Conservation (phyloP, 2,113 vertebrate species). For the Dryoscopus gambensis region DNA sequence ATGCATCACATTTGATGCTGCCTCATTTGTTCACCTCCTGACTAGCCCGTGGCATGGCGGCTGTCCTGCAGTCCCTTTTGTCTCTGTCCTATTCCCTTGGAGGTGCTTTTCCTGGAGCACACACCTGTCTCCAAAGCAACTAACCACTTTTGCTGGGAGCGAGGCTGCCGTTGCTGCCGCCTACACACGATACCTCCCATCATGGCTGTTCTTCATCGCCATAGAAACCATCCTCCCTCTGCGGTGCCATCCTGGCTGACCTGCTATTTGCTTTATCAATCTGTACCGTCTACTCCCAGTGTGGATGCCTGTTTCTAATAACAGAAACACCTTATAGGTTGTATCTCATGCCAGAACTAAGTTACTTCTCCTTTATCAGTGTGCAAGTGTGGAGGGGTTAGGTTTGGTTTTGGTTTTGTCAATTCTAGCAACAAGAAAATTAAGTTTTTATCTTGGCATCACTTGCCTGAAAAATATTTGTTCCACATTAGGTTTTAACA, state of each 20-base stretch:
- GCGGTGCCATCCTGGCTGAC: background rate
- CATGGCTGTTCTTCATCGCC: slow-evolving; percentile 30
- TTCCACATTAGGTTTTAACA: background rate
- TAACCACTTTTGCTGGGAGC: background rate
- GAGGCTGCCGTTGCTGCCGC: background rate
- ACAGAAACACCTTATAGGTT: background rate
- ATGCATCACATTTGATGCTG: background rate
- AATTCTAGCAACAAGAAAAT: background rate
- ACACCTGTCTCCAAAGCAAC: slow-evolving; percentile 48
- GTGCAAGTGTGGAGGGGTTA: background rate
- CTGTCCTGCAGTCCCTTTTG: rapidly evolving
- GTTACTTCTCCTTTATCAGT: background rate
- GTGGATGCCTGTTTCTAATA: background rate
- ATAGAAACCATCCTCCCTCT: slow-evolving; percentile 59
- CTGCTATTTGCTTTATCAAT: background rate
- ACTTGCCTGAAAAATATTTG: background rate
- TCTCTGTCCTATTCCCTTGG: background rate
- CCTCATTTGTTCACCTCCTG: background rate
- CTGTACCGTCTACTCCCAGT: background rate
- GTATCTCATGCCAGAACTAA: background rate
- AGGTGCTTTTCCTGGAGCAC: background rate
- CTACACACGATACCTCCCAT: slow-evolving; percentile 28
- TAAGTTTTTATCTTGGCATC: background rate
- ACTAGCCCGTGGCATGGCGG: background rate
- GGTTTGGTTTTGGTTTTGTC: background rate